Conservation (phyloP, 2,888 invertebrate species). For the Xanthia icteritia region DNA sequence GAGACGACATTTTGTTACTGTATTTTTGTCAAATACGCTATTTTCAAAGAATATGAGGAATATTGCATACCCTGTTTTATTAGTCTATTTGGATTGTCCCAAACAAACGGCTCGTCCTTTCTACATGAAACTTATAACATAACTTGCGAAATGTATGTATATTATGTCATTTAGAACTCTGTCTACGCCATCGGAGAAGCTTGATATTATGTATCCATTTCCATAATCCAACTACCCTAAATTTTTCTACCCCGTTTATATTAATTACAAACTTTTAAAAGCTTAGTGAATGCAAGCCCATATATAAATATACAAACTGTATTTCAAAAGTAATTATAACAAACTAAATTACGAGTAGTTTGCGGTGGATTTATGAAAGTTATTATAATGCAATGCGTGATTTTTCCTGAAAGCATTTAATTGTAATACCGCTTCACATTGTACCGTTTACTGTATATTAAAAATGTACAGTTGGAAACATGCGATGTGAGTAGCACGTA, state of each 20-base stretch:
- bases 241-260: background rate
- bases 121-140: background rate
- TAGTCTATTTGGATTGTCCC: background rate
- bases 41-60: background rate
- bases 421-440: slow-evolving; percentile 39
- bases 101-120: background rate
- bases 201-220: background rate
- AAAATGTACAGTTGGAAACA: slow-evolving; percentile 29
- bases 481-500: slow-evolving; percentile 31
- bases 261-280: slow-evolving; percentile 5
- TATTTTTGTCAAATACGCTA: background rate
- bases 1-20: background rate
- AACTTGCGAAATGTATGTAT: background rate
- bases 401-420: slow-evolving; percentile 41
- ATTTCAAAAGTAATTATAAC: slow-evolving; percentile 34
- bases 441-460: slow-evolving; percentile 29
- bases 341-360: slow-evolving; percentile 35
- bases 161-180: background rate
- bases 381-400: slow-evolving; percentile 38
- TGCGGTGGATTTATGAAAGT: slow-evolving; percentile 30
- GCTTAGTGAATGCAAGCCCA: background rate
- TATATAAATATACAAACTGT: slow-evolving; percentile 16
- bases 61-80: background rate
- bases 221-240: background rate
- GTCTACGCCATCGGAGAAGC: background rate